These are phyloP conservation scores for Acipenser ruthenus DNA, from an alignment of 2,797 vertebrate genomes.

Conservation along the genomic window DNA sequence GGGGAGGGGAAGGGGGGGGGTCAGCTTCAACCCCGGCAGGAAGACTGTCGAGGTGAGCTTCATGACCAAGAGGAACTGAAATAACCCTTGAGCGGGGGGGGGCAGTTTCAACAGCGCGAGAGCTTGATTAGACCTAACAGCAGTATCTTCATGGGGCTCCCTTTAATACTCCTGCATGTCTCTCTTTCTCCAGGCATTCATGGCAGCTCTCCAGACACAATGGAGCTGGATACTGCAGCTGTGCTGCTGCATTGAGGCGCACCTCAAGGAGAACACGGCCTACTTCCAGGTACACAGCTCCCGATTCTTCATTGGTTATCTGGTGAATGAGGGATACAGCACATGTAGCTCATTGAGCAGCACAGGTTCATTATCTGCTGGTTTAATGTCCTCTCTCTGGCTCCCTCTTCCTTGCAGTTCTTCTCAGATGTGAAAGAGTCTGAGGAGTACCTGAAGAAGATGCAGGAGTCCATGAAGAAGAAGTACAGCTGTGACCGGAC, in stretches of 20 bases:
- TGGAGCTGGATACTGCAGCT: constrained; percentile 96
- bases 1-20: constrained; percentile 29
- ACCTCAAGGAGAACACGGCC: constrained; percentile 87
- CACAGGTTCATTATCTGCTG: neutral
- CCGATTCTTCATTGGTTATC: too few relatives aligned
- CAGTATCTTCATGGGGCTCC: too few relatives aligned
- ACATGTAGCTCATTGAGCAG: neutral
- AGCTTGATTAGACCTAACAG: too few relatives aligned
- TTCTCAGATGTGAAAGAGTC: constrained; percentile 78
- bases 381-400: neutral
- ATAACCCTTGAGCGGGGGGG: too few relatives aligned
- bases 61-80: too few relatives aligned
- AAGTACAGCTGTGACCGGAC: constrained; percentile 83
- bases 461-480: constrained; percentile 76
- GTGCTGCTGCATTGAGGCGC: constrained; percentile 88
- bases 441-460: constrained; percentile 76
- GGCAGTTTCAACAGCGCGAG: constrained; percentile 37
- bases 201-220: constrained; percentile 86
- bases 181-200: constrained; percentile 68
- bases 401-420: constrained; percentile 52
- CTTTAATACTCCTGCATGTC: neutral
- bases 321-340: neutral
- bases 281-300: constrained; percentile 77
- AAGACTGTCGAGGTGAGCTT: constrained; percentile 76
- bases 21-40: constrained; percentile 62